Percentiles rank a stretch among this genome's conserved stretches.
Evolutionary conservation across 2,797 vertebrate species (phyloP).

Genomic region (Eutrigla gurnardus): DNA sequence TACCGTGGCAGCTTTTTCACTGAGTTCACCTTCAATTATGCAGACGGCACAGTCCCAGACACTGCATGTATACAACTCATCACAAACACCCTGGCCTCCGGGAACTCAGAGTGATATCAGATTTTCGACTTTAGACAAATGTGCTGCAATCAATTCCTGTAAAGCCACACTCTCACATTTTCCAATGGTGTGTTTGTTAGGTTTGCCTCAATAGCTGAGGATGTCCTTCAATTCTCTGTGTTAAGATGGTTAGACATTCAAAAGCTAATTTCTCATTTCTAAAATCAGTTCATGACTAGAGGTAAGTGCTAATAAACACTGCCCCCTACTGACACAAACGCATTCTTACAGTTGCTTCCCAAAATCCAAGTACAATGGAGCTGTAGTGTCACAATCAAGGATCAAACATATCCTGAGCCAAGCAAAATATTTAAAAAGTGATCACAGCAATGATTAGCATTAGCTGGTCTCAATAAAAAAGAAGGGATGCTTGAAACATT

Average conservation of each 20-base stretch:
- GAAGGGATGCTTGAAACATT: background rate
- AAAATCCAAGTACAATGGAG: background rate
- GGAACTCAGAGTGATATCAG: slow-evolving; percentile 10
- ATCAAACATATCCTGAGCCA: background rate
- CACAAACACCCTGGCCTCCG: background rate
- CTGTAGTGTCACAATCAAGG: background rate
- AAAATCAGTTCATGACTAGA: background rate
- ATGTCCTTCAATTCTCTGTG: slow-evolving; percentile 35
- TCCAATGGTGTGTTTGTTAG: slow-evolving; percentile 17
- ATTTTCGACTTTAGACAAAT: slow-evolving; percentile 6
- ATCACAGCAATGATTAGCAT: background rate
- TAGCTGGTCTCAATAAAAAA: background rate
- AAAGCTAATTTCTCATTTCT: slow-evolving; percentile 2
- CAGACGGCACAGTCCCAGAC: slow-evolving; percentile 4
- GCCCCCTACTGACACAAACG: slow-evolving; percentile 66
- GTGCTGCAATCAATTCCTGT: background rate
- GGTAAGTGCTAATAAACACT: slow-evolving; percentile 66
- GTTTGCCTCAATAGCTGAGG: slow-evolving; percentile 3
- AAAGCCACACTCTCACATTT: slow-evolving; percentile 6
- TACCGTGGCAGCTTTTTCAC: background rate
- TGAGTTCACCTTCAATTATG: slow-evolving; percentile 2
- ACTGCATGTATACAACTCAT: slow-evolving; percentile 16
- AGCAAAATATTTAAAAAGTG: background rate
- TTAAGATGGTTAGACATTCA: background rate
- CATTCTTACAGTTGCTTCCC: too few relatives aligned